Base-by-base conservation (phyloP, 2,113 vertebrate genomes). In the Bombycilla garrulus region DNA sequence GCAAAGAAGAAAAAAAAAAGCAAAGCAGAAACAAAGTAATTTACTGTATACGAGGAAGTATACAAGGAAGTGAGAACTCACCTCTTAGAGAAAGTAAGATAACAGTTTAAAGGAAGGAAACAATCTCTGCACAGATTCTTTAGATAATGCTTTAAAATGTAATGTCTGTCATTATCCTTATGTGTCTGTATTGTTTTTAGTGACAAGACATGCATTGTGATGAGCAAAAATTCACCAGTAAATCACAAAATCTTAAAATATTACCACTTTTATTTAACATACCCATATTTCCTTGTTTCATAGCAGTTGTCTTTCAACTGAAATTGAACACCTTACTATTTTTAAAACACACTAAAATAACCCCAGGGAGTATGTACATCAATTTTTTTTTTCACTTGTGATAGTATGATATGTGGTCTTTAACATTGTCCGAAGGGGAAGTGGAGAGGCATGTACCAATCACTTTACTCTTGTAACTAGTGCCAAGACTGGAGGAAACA, bases 351-450 rank as follows among this genome's bases (percentile, higher is more conserved):
- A 3, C 0, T 23, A 29, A 82, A 81, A 36, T 38, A 12, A 2
- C 0, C 8, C 4, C 14, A n/a, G 7, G 16, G 71, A 50, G 36
- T 19, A 47, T 7, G 1, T 35, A 15, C 21, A 60, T 45, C 22
- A 5, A 38, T 4, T 54, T 73, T 56, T 84, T 92, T 57, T n/a
- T n/a, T n/a, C 13, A 38, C 1, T 45, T 66, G 9, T 71, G 29
- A 61, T 24, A 61, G 15, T 16, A 20, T 6, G 11, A 24, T 33
- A 38, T 3, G 7, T 0, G 0, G 7, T 29, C 26, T 51, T n/a
- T 20, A 74, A 26, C 16, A n/a, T 53, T 36, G 24, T 60, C 29
- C 19, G 10, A 58, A 22, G 13, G 7, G 33, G 13, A 67, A 45
- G 16, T 12, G 9, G 28, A 74, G 11, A 9, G 16, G 44, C 19